A percentile compares a stretch with the other conserved stretches of the same genome.
Conservation (phyloP, 2,113 vertebrate genomes). For the Trachemys scripta region DNA sequence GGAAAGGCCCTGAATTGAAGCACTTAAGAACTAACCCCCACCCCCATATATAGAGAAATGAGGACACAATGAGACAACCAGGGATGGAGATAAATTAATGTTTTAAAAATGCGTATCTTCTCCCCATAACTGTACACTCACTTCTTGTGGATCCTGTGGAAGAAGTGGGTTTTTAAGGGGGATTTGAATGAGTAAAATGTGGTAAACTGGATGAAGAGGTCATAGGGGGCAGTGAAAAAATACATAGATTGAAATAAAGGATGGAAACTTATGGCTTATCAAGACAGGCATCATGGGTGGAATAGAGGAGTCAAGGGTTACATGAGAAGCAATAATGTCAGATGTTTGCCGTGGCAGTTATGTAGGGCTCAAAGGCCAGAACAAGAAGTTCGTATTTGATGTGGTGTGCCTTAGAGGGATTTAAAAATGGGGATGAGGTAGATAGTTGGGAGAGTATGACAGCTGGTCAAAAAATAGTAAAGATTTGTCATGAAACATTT, state of each 20-base stretch:
- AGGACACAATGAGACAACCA: not conserved
- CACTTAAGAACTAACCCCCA: not conserved
- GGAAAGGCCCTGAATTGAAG: not conserved
- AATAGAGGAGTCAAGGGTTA: not conserved
- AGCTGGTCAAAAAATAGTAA: not conserved
- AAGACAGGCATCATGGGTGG: not conserved
- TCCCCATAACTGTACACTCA: not conserved
- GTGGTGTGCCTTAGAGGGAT: not conserved
- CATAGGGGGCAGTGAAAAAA: not conserved
- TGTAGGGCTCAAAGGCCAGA: not conserved
- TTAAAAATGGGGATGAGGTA: not conserved
- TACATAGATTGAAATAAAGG: not conserved
- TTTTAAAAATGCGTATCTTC: not conserved
- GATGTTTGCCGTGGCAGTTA: not conserved
- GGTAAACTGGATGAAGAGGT: not conserved
- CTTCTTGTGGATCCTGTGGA: not conserved
- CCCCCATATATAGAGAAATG: not conserved
- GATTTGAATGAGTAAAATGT: not conserved
- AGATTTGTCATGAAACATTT: not conserved
- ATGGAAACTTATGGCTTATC: not conserved
- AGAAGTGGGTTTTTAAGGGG: not conserved
- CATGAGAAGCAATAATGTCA: not conserved
- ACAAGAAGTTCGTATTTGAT: not conserved
- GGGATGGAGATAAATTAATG: not conserved
- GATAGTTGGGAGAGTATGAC: not conserved